Base-by-base conservation (phyloP, 2,888 invertebrate species). In the Rhagophthalmus giganteus region DNA sequence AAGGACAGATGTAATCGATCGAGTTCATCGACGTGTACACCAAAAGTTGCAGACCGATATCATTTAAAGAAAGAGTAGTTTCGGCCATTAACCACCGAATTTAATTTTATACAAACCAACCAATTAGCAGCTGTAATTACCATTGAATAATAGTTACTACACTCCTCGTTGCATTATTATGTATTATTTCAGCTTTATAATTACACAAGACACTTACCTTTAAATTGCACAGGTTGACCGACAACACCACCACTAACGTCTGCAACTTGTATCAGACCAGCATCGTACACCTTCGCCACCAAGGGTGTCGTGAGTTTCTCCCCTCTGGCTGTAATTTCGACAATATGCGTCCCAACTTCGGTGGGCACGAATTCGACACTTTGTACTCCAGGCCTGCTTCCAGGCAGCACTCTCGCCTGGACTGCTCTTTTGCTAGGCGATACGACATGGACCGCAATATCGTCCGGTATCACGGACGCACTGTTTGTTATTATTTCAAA, bases 151-250 rank as follows among this genome's bases (percentile, higher is more conserved):
- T n/a, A n/a, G n/a, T n/a, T n/a, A n/a, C n/a, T n/a, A n/a, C n/a
- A 20, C 3, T 20, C 20, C 20, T 3, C 7, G 7, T 7, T 7
- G 20, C 20, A 5, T 7, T 20, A 3, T 5, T 7, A 20, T 20
- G 20, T 5, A 20, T 3, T 20, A 20, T 7, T 20, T 20, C 20
- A 20, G 20, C 3, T 20, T 20, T 20, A 20, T 5, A 20, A 20
- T 5, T 20, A 5, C 3, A 20, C 3, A 20, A 20, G 13, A 11
- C 42, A 64, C 69, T 62, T 78, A 94, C 94, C 94, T 85, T 90
- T 86, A 76, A 99, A 98, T 76, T 96, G 94, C 71, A 95, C 94
- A 56, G 94, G 92, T 75, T 96, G 93, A 42, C 96, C 96, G 26
- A 97, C 94, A 55, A 92, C 87, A 52, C 94, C 96, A 67, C 90